Base-by-base conservation (phyloP, 1,140 invertebrate species). In the Aphelinus certus region DNA sequence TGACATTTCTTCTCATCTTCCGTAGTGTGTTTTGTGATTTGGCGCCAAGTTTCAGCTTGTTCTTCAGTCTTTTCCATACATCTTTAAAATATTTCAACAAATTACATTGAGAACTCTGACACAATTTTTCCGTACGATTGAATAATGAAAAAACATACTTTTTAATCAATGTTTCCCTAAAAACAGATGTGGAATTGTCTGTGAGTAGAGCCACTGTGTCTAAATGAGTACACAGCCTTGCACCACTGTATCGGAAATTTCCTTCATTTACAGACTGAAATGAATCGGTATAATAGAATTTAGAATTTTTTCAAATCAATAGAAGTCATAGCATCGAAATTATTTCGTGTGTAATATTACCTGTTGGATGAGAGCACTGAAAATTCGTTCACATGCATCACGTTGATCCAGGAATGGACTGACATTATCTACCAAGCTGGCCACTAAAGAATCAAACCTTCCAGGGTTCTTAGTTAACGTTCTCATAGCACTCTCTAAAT, bases 171-270 rank as follows among this genome's bases (percentile, higher is more conserved):
- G 83, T 81, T 3, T 84, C 79, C 68, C 90, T 88, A 82, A 92
- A 92, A 65, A 86, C 87, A 0, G 89, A 89, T 60, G 85, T 78
- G 53, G 83, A 82, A 66, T 87, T 68, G 3, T 83, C 85, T 45
- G 75, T 61, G 10, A 76, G 73, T 51, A 79, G 78, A 61, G 79
- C 79, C 42, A 82, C 82, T 45, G 88, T 89, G 73, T 91, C 90
- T 48, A 92, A 88, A 88, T 90, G 89, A 55, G 89, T 89, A 80
- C 91, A 92, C 6, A 92, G 83, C 6, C 91, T 87, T 43, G 91
- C 91, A 55, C 91, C 91, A 78, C 91, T 92, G 84, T 92, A 92
- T 76, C 91, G 89, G 81, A 92, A 92, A 81, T 92, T 92, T 3
- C 89, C 85, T 83, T 92, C 91, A n/a, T 79, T 86, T 76, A 92